Base-by-base conservation (phyloP, 2,797 vertebrate genomes). In the Philypnodon macrostomus region DNA sequence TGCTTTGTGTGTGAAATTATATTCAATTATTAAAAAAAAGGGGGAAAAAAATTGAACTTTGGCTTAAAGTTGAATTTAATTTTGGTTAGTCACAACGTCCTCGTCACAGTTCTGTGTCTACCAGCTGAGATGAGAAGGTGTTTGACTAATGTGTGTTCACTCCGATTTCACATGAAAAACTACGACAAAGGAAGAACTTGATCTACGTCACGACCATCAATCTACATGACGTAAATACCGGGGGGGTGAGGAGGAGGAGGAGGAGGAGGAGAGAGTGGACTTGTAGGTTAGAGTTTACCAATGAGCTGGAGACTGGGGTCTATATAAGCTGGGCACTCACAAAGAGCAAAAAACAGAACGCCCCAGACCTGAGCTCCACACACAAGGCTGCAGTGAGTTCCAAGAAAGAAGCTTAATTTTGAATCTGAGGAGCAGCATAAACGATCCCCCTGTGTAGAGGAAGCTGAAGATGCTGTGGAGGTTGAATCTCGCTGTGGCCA, bases 391-490 rank as follows among this genome's bases (percentile, higher is more conserved):
- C 59, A 12, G 9, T 2, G 11, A 9, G 12, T 10, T 11, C 4
- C 24, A 1, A 30, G n/a, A 40, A 0, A 35, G 36, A 62, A 51
- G 52, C 37, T 16, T 37, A 4, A 54, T 21, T 29, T 11, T 32
- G 42, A 44, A 48, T 14, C 53, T 12, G 40, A 68, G 47, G 50
- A 47, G 30, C 41, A 57, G 38, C 17, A 0, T 48, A 7, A 29
- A 47, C 8, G 19, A 7, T 10, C 49, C 16, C 0, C 9, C 35
- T 36, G 12, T 37, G 32, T 42, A 5, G 47, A 58, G 39, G 32
- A 33, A 37, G 47, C 58, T 17, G 55, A 51, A 7, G 9, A 88
- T 90, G 88, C 67, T 75, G 4, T 75, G 78, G 64, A 79, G 62
- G 39, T 5, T 71, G 66, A 51, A 46, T 15, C 50, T 83, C 1